These are phyloP conservation scores for Xylota segnis DNA, from an alignment of 2,888 invertebrate species.

Conservation along the genomic window DNA sequence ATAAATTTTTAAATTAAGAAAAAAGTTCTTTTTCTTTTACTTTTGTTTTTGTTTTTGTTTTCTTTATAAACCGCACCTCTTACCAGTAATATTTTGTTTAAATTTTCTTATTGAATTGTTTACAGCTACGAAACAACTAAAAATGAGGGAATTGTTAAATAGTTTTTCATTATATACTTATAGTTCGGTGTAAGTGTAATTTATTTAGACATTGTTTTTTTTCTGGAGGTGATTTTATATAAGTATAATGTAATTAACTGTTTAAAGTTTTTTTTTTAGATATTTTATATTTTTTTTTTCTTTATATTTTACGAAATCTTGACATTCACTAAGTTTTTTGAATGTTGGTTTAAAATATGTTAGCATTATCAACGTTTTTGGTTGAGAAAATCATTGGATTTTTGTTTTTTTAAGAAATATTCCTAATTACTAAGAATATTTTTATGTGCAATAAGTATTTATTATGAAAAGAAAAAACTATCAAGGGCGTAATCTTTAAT, in stretches of 20 bases:
- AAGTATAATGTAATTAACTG: constrained; percentile 13
- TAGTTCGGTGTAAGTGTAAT: constrained; percentile 11
- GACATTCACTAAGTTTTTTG: constrained; percentile 1
- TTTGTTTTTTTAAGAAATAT: constrained; percentile 16
- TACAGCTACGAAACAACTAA: constrained; percentile 55
- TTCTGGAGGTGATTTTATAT: constrained; percentile 21
- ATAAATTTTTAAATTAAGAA: constrained; percentile 43
- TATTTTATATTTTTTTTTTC: not conserved
- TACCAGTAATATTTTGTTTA: constrained; percentile 45
- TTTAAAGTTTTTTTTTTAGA: constrained; percentile 13
- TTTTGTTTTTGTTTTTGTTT: no score
- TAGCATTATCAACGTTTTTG: constrained; percentile 1
- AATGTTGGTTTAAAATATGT: constrained; percentile 19
- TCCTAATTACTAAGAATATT: constrained; percentile 5
- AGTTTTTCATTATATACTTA: constrained; percentile 3
- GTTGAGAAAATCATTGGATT: constrained; percentile 5
- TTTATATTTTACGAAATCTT: constrained; percentile 35
- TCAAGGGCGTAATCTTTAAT: not conserved
- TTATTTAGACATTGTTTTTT: constrained; percentile 14
- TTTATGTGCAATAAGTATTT: constrained; percentile 14
- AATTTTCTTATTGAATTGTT: constrained; percentile 29
- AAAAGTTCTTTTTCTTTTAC: constrained; percentile 1
- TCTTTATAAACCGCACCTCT: constrained; percentile 51
- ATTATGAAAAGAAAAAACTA: not conserved
- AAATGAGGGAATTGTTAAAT: constrained; percentile 58